Base-by-base conservation (phyloP, 2,888 invertebrate genomes). In the Cephonodes hylas region DNA sequence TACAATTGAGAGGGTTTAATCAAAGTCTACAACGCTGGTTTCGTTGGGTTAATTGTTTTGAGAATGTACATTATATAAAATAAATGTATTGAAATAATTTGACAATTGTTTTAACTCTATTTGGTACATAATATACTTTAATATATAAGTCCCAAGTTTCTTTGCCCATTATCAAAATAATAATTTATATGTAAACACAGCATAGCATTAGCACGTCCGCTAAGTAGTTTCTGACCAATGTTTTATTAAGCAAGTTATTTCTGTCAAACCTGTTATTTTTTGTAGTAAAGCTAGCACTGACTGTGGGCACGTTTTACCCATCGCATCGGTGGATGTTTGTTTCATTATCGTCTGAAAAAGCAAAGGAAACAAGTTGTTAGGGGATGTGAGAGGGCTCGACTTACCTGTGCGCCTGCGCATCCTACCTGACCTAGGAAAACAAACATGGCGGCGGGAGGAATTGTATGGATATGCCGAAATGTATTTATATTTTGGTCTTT, bases 381-480 rank as follows among this genome's bases (percentile, higher is more conserved):
- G 67, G 68, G 61, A 63, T 59, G 67, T 46, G 67, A 67, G 72
- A 67, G 72, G 73, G 67, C 74, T 70, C 67, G 67, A 60, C 68
- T 73, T 89, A 91, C 91, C 90, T 90, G 86, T 84, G 86, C 85
- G 84, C 77, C 66, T 72, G 80, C 84, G 86, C 85, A 83, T 69
- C 80, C 73, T 90, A 89, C 91, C 91, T 92, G 89, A 89, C 88
- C 91, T 90, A 91, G 90, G 89, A 91, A 91, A 91, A 90, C 89
- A 91, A 89, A 87, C 79, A 87, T 82, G 75, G 77, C 70, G 70
- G 68, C 64, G 63, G 62, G 60, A 58, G 61, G 60, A 58, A 62
- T 81, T 80, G 42, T 61, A 64, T 80, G 85, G 91, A 90, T 76
- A 77, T 60, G 74, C 66, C 59, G 20, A 48, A 45, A 44, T 25